Conservation (phyloP, 2,888 invertebrate species). For the Euplagia quadripunctaria region DNA sequence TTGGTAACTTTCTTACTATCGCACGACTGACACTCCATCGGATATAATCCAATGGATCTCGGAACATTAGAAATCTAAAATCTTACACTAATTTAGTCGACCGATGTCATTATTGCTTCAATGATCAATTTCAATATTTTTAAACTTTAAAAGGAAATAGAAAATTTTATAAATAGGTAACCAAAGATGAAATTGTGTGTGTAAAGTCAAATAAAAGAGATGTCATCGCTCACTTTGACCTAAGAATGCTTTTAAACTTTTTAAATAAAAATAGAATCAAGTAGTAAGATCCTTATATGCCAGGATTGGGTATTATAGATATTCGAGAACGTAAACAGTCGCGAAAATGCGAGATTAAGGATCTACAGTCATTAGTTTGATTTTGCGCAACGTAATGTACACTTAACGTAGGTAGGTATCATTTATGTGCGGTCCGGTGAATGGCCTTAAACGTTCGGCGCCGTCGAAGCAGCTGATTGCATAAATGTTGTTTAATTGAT, state of each 20-base stretch:
- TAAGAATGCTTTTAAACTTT: conserved; percentile 59
- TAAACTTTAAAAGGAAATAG: conserved; percentile 54
- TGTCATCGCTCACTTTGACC: conserved; percentile 57
- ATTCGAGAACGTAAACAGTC: too few species aligned
- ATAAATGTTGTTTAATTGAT: too few species aligned
- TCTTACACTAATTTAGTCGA: conserved; percentile 59
- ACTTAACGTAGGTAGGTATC: too few species aligned
- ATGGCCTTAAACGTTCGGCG: too few species aligned
- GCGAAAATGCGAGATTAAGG: too few species aligned
- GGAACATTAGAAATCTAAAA: conserved; percentile 64
- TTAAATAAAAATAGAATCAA: conserved; percentile 18
- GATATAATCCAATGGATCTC: conserved; percentile 64
- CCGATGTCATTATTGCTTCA: conserved; percentile 58
- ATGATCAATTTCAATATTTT: conserved; percentile 48
- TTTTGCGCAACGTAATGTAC: too few species aligned
- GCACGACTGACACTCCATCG: conserved; percentile 79
- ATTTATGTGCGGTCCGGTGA: too few species aligned
- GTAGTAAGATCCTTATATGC: not conserved
- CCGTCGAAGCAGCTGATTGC: too few species aligned
- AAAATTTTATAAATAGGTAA: conserved; percentile 59
- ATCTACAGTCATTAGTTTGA: too few species aligned
- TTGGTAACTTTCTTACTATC: conserved; percentile 82
- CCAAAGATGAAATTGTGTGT: conserved; percentile 68
- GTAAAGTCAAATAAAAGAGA: conserved; percentile 52
- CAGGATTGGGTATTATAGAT: conserved; percentile 1